Percentiles rank a stretch among this genome's conserved stretches.
These are phyloP conservation scores for Sesia apiformis DNA, from an alignment of 2,888 invertebrate genomes.

Conservation along the genomic window DNA sequence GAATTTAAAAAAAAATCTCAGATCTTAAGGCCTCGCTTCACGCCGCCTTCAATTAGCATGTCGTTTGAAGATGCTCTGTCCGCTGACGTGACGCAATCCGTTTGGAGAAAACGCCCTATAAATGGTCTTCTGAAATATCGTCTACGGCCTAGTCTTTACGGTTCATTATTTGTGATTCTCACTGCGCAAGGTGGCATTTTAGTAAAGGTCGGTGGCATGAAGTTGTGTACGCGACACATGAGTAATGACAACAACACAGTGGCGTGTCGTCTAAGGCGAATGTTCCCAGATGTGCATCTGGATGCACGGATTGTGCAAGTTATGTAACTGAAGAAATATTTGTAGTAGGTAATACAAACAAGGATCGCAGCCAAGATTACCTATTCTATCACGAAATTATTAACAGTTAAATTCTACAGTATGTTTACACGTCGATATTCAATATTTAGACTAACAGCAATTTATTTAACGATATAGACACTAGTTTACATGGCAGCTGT, in stretches of 20 bases:
- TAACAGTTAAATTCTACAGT: too few relatives aligned
- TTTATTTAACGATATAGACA: too few relatives aligned
- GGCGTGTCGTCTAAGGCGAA: conserved; percentile 50
- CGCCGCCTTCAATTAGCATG: conserved; percentile 67
- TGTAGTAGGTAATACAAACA: conserved; percentile 18
- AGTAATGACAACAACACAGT: conserved; percentile 69
- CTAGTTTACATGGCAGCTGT: too few relatives aligned
- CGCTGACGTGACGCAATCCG: conserved; percentile 27
- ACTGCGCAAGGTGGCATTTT: conserved; percentile 38
- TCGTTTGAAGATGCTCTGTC: conserved; percentile 64
- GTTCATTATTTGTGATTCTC: conserved; percentile 32
- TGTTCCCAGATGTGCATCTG: conserved; percentile 60
- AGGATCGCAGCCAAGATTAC: conserved; percentile 23
- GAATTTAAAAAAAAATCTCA: conserved; percentile 28
- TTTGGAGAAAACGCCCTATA: conserved; percentile 24
- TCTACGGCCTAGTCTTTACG: conserved; percentile 30
- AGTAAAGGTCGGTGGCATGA: conserved; percentile 40
- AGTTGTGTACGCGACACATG: conserved; percentile 68
- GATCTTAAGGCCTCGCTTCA: conserved; percentile 43
- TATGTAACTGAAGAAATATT: conserved; percentile 45
- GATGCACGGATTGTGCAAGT: conserved; percentile 49
- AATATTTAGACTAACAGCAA: too few relatives aligned
- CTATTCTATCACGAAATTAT: background rate
- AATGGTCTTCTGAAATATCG: conserved; percentile 21
- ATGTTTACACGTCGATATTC: too few relatives aligned